A percentile compares a stretch with the other conserved stretches of the same genome.
phyloP scores from a whole-genome alignment of 2,888 invertebrate species.

The Psylliodes chrysocephalus region DNA sequence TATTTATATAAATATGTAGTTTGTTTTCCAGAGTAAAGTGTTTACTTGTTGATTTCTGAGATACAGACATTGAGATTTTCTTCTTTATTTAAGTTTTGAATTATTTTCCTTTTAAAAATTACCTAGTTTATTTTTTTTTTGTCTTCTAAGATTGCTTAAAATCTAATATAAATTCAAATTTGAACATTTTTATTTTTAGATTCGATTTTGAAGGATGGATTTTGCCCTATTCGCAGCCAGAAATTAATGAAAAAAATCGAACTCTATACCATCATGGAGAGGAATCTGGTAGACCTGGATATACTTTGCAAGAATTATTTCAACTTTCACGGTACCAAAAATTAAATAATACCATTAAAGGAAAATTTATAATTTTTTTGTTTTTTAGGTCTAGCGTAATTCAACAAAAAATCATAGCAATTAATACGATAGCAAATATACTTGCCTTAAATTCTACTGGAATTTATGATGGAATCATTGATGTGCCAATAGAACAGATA shows the following conservation, averaged over 20 bases:
- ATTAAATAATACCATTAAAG: neutral
- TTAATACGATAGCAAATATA: constrained; percentile 83
- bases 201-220: constrained; percentile 87
- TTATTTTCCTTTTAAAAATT: no score
- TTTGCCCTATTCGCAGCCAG: constrained; percentile 75
- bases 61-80: no score
- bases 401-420: constrained; percentile 85
- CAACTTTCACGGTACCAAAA: constrained; percentile 72
- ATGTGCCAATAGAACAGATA: constrained; percentile 79
- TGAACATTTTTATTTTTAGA: constrained; percentile 58
- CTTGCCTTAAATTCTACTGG: constrained; percentile 77
- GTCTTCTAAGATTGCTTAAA: no score
- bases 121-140: no score
- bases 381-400: constrained; percentile 73
- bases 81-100: no score
- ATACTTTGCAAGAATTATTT: constrained; percentile 88
- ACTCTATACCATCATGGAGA: constrained; percentile 93
- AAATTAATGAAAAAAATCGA: constrained; percentile 70
- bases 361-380: constrained; percentile 3
- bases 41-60: no score
- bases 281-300: constrained; percentile 91
- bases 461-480: constrained; percentile 79
- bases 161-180: no score
- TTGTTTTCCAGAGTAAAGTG: no score
- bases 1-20: no score